Conservation (phyloP, 2,113 vertebrate genomes). For the Cyphomyrus discorhynchus region DNA sequence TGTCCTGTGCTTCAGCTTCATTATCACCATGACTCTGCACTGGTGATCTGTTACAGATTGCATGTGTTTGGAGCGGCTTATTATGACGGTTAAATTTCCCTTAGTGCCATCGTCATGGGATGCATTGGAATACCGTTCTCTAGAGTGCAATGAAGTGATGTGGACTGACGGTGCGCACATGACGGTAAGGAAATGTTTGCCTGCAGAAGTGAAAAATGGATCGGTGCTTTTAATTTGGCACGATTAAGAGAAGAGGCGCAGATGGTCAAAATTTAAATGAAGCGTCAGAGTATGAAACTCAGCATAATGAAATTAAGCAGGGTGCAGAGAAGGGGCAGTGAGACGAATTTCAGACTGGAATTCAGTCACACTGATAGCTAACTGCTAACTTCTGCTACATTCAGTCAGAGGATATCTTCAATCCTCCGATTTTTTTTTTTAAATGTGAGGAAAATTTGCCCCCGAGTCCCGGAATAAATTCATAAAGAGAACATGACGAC, state of each 20-base stretch:
- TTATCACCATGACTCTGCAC: neutral
- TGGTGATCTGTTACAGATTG: neutral
- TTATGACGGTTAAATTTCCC: neutral
- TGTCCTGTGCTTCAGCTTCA: neutral
- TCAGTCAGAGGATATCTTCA: neutral
- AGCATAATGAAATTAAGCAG: neutral
- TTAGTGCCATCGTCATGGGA: neutral
- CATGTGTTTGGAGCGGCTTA: neutral
- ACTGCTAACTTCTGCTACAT: neutral
- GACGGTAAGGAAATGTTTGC: neutral
- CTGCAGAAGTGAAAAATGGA: neutral
- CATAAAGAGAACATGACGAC: neutral
- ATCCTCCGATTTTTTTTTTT: neutral
- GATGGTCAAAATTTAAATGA: conserved; percentile 2
- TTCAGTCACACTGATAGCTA: neutral
- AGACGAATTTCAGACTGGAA: neutral
- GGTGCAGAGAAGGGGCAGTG: neutral
- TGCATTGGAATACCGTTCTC: neutral
- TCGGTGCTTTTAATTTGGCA: neutral
- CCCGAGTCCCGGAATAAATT: neutral
- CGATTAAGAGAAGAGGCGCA: neutral
- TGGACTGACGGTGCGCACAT: neutral
- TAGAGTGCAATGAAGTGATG: neutral
- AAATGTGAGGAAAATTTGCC: neutral
- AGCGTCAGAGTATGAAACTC: neutral